phyloP scores from a whole-genome alignment of 2,113 vertebrate genomes.

The Urocitellus parryii region DNA sequence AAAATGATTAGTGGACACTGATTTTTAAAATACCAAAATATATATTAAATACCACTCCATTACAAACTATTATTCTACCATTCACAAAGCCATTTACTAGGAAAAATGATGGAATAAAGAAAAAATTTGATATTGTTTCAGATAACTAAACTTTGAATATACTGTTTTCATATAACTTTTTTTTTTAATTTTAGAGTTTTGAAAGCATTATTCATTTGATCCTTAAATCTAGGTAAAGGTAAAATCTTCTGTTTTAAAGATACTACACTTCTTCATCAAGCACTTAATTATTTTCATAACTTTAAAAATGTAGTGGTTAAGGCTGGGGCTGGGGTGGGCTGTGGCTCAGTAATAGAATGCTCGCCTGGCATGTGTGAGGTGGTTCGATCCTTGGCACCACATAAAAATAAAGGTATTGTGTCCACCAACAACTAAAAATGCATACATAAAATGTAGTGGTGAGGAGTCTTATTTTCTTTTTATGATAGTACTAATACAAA shows the following conservation, averaged over 20 bases:
- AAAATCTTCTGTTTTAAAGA: conserved; percentile 24
- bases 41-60: not conserved
- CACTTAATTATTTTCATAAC: conserved; percentile 31
- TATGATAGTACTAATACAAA: not conserved
- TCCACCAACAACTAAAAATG: no score
- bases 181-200: conserved; percentile 9
- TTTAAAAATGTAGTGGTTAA: conserved; percentile 39
- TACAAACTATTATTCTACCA: not conserved
- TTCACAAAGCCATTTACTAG: conserved; percentile 35
- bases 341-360: no score
- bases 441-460: not conserved
- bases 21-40: not conserved
- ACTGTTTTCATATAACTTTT: conserved; percentile 5
- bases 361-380: no score
- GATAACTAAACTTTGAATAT: conserved; percentile 21
- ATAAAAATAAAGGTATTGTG: no score
- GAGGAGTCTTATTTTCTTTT: conserved; percentile 39
- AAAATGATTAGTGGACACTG: not conserved
- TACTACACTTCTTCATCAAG: not conserved
- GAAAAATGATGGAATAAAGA: not conserved
- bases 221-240: conserved; percentile 9
- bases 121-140: conserved; percentile 11
- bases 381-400: no score
- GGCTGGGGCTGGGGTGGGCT: no score
- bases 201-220: not conserved